Conservation (phyloP, 2,113 vertebrate genomes). For the Vanacampus margaritifer region DNA sequence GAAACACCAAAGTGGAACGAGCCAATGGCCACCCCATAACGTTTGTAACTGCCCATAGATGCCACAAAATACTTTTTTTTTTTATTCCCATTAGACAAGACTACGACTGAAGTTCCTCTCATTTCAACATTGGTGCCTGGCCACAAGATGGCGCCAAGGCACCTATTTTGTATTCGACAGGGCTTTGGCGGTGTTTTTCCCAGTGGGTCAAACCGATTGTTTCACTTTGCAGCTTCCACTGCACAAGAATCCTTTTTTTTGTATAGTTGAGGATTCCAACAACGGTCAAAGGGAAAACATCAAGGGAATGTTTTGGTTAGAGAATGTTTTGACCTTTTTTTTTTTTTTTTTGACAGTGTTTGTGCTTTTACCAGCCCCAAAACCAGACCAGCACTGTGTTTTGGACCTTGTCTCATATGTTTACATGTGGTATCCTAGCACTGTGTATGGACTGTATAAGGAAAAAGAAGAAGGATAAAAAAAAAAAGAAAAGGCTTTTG, state of each 20-base stretch:
- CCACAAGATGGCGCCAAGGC: background rate
- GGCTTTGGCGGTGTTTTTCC: background rate
- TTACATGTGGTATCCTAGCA: conserved; percentile 51
- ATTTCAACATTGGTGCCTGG: background rate
- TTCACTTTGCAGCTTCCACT: background rate
- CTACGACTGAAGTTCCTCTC: no score
- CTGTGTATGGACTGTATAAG: conserved; percentile 15
- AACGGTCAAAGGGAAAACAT: conserved; percentile 48
- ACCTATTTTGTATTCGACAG: no score
- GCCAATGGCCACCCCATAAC: no score
- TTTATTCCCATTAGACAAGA: no score
- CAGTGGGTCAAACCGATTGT: background rate
- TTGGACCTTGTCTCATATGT: conserved; percentile 38
- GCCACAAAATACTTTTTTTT: no score
- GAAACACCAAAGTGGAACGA: background rate
- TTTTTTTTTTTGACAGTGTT: background rate
- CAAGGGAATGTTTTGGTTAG: conserved; percentile 33
- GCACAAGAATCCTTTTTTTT: background rate
- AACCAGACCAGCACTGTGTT: conserved; percentile 6
- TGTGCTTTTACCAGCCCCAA: conserved; percentile 4
- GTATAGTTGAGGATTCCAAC: background rate
- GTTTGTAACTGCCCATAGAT: no score
- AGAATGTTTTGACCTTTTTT: conserved; percentile 4
- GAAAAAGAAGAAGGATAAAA: background rate
- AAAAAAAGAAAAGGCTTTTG: background rate